These are phyloP conservation scores for Tychaedon coryphoeus DNA, from an alignment of 2,113 vertebrate genomes.

Conservation along the genomic window DNA sequence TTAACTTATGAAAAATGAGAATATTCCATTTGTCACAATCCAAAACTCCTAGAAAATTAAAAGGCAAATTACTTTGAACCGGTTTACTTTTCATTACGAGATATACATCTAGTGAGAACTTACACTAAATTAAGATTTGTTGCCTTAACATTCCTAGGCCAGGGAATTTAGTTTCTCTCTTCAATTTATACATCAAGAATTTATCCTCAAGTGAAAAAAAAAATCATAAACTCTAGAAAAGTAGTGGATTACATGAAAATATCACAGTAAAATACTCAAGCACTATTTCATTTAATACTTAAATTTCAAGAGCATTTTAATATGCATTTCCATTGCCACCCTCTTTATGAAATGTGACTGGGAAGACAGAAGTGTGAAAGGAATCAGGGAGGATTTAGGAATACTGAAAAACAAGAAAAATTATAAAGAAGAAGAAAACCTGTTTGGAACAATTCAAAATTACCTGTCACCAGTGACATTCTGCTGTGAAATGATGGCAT, in stretches of 20 bases:
- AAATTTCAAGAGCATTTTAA: not conserved
- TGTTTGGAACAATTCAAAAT: not conserved
- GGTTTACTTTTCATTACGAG: not conserved
- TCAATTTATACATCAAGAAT: not conserved
- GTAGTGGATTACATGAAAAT: not conserved
- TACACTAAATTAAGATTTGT: not conserved
- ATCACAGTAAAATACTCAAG: not conserved
- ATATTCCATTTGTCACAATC: not conserved
- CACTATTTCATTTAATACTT: not conserved
- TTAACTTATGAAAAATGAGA: constrained; percentile 4
- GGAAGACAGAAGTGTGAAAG: not conserved
- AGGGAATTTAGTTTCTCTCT: not conserved
- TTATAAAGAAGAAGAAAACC: not conserved
- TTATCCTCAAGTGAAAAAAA: not conserved
- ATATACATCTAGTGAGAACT: not conserved
- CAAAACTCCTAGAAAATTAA: constrained; percentile 6
- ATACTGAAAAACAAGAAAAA: not conserved
- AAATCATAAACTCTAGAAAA: not conserved
- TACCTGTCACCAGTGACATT: constrained; percentile 25
- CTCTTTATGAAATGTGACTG: not conserved
- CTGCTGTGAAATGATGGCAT: not conserved
- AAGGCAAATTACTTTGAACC: not conserved
- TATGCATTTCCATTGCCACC: not conserved
- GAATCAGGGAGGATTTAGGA: not conserved
- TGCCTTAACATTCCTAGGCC: not conserved